These are phyloP conservation scores for Zygogramma bicolorata DNA, from an alignment of 2,888 invertebrate genomes.

Conservation along the genomic window DNA sequence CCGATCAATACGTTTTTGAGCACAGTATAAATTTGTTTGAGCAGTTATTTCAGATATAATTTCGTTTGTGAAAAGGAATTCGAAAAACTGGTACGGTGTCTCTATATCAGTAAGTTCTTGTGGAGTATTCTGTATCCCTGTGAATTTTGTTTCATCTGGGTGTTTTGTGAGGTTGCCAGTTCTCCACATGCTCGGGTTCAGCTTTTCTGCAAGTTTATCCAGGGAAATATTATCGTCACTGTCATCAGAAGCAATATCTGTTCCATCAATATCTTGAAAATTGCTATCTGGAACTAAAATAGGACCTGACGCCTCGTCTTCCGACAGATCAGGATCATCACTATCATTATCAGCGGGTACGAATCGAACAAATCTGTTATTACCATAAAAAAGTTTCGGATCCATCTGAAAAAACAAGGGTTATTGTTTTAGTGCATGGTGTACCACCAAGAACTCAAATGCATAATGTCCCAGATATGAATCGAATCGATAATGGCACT, in stretches of 20 bases:
- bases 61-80: slow-evolving; percentile 13
- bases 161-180: slow-evolving; percentile 11
- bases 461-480: slow-evolving; percentile 24
- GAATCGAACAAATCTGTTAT: not conserved
- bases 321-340: slow-evolving; percentile 26
- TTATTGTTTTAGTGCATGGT: not conserved
- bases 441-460: not conserved
- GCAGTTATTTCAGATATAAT: slow-evolving; percentile 13
- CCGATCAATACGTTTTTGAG: slow-evolving; percentile 5
- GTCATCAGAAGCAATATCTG: slow-evolving; percentile 18
- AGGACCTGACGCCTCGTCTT: not conserved
- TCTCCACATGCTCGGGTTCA: slow-evolving; percentile 9
- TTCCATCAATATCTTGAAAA: slow-evolving; percentile 11
- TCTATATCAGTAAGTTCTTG: too few species aligned
- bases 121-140: not conserved
- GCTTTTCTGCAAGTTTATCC: slow-evolving; percentile 13
- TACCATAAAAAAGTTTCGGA: slow-evolving; percentile 23
- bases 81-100: not conserved
- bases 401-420: slow-evolving; percentile 24
- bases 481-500: not conserved
- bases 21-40: slow-evolving; percentile 16
- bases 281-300: slow-evolving; percentile 11
- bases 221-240: slow-evolving; percentile 17
- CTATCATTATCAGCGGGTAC: slow-evolving; percentile 18
- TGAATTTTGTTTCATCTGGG: slow-evolving; percentile 13